Conservation (phyloP, 2,888 invertebrate genomes). For the Oeneis ivallda region DNA sequence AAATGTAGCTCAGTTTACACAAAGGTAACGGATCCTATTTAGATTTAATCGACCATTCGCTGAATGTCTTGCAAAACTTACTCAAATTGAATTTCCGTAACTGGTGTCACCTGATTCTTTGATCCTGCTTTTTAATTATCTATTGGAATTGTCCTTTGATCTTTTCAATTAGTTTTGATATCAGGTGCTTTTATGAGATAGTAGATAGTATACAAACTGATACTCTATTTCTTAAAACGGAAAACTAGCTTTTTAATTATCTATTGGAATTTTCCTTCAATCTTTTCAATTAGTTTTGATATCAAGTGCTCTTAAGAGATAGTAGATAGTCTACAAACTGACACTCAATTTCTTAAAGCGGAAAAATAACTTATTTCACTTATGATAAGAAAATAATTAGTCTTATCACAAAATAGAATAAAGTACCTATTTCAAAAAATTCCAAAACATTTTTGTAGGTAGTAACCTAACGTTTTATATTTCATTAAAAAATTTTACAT, state of each 20-base stretch:
- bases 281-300: too few relatives aligned
- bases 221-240: too few relatives aligned
- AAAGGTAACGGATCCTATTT: slow-evolving; percentile 33
- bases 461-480: slow-evolving; percentile 31
- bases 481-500: slow-evolving; percentile 34
- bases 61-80: slow-evolving; percentile 27
- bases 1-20: slow-evolving; percentile 31
- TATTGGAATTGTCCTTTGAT: too few relatives aligned
- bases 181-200: not conserved
- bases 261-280: too few relatives aligned
- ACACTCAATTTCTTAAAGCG: too few relatives aligned
- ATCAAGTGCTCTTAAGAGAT: too few relatives aligned
- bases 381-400: too few relatives aligned
- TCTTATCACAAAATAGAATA: not conserved
- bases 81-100: slow-evolving; percentile 32
- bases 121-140: slow-evolving; percentile 10
- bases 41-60: slow-evolving; percentile 33
- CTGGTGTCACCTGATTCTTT: slow-evolving; percentile 20
- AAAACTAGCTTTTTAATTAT: too few relatives aligned
- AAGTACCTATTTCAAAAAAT: slow-evolving; percentile 15
- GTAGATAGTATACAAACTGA: too few relatives aligned
- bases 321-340: too few relatives aligned
- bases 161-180: slow-evolving; percentile 3
- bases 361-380: too few relatives aligned
- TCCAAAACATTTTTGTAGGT: slow-evolving; percentile 5